These are phyloP conservation scores for Sipha maydis DNA, from an alignment of 2,888 invertebrate species.

Conservation along the genomic window DNA sequence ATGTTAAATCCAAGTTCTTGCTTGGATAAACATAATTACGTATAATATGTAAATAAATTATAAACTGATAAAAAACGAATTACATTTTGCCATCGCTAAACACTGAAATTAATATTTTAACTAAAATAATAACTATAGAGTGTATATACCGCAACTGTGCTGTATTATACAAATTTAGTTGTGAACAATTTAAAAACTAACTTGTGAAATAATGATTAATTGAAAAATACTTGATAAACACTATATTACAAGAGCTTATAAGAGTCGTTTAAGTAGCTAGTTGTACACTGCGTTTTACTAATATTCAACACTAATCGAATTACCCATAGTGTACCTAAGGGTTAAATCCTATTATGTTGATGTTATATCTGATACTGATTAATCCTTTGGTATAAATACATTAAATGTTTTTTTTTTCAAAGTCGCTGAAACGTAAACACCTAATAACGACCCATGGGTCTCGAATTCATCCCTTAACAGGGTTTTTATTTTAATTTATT, in stretches of 20 bases:
- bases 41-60: not conserved
- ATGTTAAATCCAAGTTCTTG: not conserved
- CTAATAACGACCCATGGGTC: not conserved
- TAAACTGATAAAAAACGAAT: not conserved
- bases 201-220: not conserved
- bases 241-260: not conserved
- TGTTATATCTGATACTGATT: not conserved
- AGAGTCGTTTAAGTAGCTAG: not conserved
- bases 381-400: not conserved
- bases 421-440: conserved; percentile 49
- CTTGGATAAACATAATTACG: not conserved
- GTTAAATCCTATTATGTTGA: not conserved
- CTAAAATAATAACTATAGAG: not conserved
- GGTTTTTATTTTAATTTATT: not conserved
- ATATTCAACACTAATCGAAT: not conserved
- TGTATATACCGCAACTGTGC: not conserved
- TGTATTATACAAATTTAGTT: not conserved
- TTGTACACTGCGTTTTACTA: not conserved
- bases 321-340: not conserved
- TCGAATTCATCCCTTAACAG: too few species aligned
- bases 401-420: conserved; percentile 3
- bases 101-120: not conserved
- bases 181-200: not conserved
- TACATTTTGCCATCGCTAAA: not conserved
- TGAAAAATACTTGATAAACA: not conserved